Evolutionary conservation across 1,140 invertebrate genomes (phyloP), one percentile per base, ranked within the genome.

Genomic region (Chlorops oryzae): DNA sequence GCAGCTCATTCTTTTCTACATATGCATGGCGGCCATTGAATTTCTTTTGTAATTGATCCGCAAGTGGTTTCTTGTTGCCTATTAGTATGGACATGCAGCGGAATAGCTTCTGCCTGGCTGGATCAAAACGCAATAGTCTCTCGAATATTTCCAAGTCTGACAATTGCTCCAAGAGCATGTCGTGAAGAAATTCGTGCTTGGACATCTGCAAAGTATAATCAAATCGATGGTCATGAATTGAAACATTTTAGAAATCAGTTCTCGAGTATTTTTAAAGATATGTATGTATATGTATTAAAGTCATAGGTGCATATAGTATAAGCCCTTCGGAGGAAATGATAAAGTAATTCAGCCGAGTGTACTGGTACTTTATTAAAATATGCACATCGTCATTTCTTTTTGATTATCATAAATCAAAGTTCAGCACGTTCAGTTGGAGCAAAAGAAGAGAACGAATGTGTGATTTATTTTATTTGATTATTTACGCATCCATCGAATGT

Each of bases 131-230:
- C 28, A 92, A 69, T 58, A 92, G 77, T 57, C 81, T 74, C 55
- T 80, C 76, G 72, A 92, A 87, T 25, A 82, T 80, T 44, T 87
- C 80, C 55, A 90, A 60, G 66, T 88, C 77, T 37, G 80, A 78
- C 51, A 91, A 80, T 74, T 90, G 87, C 23, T 75, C 63, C 34
- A 76, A 74, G 17, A 86, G 65, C 21, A 82, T 73, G 56, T 81
- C 82, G 54, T 82, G 70, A 51, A 76, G 66, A 56, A 78, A 78
- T 54, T 83, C 80, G 58, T 40, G 41, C 47, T 78, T 75, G 43
- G 81, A 79, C 72, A 87, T 78, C 84, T 86, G 68, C 40, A 52
- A 48, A 27, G 10, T 17, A 2, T 13, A 45, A 35, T 3, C 39
- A 20, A 17, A 50, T 21, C 6, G 9, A 25, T 27, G 25, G 13